phyloP scores from a whole-genome alignment of 2,888 invertebrate genomes.

The Noctuana brunneofusca region DNA sequence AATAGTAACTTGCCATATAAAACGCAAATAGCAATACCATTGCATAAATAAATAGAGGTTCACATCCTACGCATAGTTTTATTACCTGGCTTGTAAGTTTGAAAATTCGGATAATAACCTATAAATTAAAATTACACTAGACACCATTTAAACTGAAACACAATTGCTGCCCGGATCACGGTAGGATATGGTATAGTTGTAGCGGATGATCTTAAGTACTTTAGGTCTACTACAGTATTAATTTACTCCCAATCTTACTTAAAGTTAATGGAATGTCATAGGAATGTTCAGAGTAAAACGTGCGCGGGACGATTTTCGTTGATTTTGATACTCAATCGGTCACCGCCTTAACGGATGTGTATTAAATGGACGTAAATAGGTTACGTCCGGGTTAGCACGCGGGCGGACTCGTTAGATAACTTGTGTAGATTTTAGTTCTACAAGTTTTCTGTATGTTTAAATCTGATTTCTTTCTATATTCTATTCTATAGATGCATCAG shows the following conservation, averaged over 20 bases:
- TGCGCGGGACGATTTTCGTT: conserved; percentile 17
- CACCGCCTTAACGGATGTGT: conserved; percentile 35
- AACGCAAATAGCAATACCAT: neutral
- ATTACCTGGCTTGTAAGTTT: neutral
- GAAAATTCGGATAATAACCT: too few species aligned
- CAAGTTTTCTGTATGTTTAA: neutral
- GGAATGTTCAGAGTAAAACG: neutral
- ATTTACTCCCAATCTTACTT: neutral
- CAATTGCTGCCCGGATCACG: too few species aligned
- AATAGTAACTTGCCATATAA: conserved; percentile 3
- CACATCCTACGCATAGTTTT: conserved; percentile 1
- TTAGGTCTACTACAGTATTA: too few species aligned
- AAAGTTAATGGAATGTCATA: conserved; percentile 6
- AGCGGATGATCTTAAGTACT: too few species aligned
- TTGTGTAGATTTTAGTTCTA: conserved; percentile 12
- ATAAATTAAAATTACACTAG: too few species aligned
- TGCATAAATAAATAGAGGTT: neutral
- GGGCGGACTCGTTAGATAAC: conserved; percentile 18
- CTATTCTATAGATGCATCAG: too few species aligned
- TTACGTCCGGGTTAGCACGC: conserved; percentile 32
- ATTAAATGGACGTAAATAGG: conserved; percentile 36
- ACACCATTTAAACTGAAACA: too few species aligned
- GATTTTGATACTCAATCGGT: conserved; percentile 31
- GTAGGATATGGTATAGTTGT: too few species aligned
- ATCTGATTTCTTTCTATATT: too few species aligned